phyloP scores from a whole-genome alignment of 2,113 vertebrate species.

The Sminthopsis crassicaudata region DNA sequence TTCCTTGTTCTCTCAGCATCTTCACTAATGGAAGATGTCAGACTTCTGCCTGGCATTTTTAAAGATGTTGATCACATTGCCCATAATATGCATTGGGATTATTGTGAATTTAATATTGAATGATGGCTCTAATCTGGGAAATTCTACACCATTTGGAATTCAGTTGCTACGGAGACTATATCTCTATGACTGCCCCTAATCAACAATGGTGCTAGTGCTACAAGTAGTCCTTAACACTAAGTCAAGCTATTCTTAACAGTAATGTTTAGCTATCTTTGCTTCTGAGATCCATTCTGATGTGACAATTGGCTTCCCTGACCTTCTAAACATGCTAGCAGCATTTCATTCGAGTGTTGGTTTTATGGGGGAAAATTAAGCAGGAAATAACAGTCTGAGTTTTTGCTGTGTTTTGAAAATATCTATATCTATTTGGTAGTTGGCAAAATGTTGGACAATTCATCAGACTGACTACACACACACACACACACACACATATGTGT shows the following conservation, averaged over 20 bases:
- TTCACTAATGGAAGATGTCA: not conserved
- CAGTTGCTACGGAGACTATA: not conserved
- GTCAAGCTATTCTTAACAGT: not conserved
- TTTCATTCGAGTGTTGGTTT: not conserved
- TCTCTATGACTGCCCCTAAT: not conserved
- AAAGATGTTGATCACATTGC: not conserved
- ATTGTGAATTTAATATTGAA: conserved; percentile 7
- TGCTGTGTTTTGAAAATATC: not conserved
- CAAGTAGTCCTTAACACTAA: not conserved
- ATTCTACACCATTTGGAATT: not conserved
- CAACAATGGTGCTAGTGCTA: not conserved
- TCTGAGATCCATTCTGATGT: not conserved
- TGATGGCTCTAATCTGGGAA: not conserved
- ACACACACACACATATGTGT: no score
- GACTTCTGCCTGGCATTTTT: not conserved
- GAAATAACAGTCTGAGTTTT: not conserved
- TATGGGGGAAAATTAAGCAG: not conserved
- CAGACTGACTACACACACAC: no score
- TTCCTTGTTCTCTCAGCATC: not conserved
- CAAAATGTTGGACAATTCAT: not conserved
- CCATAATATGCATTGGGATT: not conserved
- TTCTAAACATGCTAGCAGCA: not conserved
- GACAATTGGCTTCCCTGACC: not conserved
- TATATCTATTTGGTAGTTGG: not conserved
- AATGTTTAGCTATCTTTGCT: not conserved